phyloP scores from a whole-genome alignment of 2,888 invertebrate genomes.

The Pammene aurita region DNA sequence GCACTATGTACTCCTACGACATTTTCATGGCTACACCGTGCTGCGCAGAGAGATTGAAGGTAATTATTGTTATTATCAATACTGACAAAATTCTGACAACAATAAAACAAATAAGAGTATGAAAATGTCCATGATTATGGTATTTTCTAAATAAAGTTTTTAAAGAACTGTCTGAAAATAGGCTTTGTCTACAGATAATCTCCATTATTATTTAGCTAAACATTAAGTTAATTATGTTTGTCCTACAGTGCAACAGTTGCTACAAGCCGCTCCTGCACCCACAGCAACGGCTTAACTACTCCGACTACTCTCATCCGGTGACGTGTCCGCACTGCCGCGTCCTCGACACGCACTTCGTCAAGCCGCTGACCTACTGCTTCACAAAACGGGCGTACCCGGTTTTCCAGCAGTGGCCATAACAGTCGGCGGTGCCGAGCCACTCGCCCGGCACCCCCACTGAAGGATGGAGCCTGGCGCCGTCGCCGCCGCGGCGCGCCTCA shows the following conservation, averaged over 20 bases:
- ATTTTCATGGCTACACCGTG: constrained; percentile 99
- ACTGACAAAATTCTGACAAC: not conserved
- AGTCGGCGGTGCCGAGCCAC: constrained; percentile 88
- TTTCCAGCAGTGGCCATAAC: constrained; percentile 94
- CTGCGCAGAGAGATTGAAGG: constrained; percentile 96
- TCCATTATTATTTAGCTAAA: too few species aligned
- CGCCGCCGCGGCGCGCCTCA: constrained; percentile 73
- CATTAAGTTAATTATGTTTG: constrained; percentile 13
- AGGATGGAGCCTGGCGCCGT: constrained; percentile 69
- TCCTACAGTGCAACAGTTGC: constrained; percentile 94
- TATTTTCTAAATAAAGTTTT: too few species aligned
- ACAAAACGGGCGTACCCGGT: constrained; percentile 88
- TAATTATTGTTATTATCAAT: constrained; percentile 63
- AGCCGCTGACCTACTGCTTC: constrained; percentile 93
- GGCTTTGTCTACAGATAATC: too few species aligned
- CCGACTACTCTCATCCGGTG: constrained; percentile 96
- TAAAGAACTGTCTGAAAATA: too few species aligned
- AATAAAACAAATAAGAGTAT: too few species aligned
- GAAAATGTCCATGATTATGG: too few species aligned
- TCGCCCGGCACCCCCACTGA: constrained; percentile 80
- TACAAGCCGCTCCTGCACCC: constrained; percentile 94
- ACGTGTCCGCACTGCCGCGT: constrained; percentile 96
- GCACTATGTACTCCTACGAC: constrained; percentile 99
- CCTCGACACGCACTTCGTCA: constrained; percentile 97
- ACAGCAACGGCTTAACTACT: constrained; percentile 94